Base-by-base conservation (phyloP, 2,797 vertebrate genomes). In the Hydrolagus colliei region DNA sequence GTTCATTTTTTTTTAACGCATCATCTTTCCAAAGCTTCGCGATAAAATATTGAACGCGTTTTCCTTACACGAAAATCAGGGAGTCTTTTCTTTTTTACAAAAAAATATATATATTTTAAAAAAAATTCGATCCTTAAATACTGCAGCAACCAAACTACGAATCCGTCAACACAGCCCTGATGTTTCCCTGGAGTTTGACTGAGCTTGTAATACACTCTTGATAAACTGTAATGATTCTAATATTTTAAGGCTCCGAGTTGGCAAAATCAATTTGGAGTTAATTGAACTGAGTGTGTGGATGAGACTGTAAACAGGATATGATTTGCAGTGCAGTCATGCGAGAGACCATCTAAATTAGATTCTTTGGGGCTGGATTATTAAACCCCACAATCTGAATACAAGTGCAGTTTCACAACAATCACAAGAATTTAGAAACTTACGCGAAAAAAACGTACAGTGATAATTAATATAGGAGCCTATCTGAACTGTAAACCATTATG, bases 211-310 rank as follows among this genome's bases (percentile, higher is more conserved):
- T 32, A 67, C 13, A 68, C 78, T 16, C 22, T 12, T 68, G 78
- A 84, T 84, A 68, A 84, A 84, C 32, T 84, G 72, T 73, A 71
- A 87, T 89, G 88, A 91, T 90, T 91, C 93, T 91, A 92, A 95
- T 94, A 94, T 94, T 94, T 91, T 93, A 93, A 93, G 92, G 93
- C 93, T 92, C 92, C 92, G 91, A 89, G 90, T 90, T 90, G 90
- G 92, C 65, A 93, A 95, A 94, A 96, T 95, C 95, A 95, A 97
- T 97, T 94, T 91, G 86, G 89, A 92, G 93, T 95, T 94, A 94
- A 93, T 94, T 94, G 94, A 93, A 94, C 95, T 92, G 93, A 93
- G 92, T 94, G 92, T 94, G 92, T 92, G 90, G 93, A 93, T 93
- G 94, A 94, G 94, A 93, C 94, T 94, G 95, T 93, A 95, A 96